Evolutionary conservation across 2,888 invertebrate genomes (phyloP), one percentile per base, ranked within the genome.

Genomic region (Acleris holmiana): DNA sequence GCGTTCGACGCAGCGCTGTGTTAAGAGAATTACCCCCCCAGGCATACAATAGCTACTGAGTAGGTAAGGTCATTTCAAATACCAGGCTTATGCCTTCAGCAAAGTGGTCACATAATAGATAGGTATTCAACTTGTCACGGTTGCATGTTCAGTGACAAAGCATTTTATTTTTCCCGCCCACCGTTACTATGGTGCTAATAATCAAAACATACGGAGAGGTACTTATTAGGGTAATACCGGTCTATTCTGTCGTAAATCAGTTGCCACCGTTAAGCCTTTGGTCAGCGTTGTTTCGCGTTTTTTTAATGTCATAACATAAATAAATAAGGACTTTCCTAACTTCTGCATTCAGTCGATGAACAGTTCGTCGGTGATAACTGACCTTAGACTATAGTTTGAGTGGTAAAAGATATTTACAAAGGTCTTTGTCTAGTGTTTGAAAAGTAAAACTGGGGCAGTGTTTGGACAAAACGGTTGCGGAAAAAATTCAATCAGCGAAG

Each of bases 371-470:
- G 67, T 63, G 56, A 19, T 17, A 13, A 19, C 41, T 18, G 29
- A 56, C 40, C 5, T 35, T 18, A 18, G 29, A 29, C 29, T 18
- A 5, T 17, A 18, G 6, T 29, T 35, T 6, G 18, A 44, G 44
- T 44, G 44, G 4, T 17, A 2, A 44, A 44, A 13, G 4, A 41
- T 15, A 15, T 13, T 58, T 59, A 29, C 18, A 60, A 50, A 35
- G 46, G 46, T 25, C 15, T 19, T 2, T 29, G n/a, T 18, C 4
- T 7, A 5, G 29, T 57, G 40, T 15, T 50, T 19, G 21, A 23
- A 50, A 58, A 63, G 76, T 77, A 85, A 93, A 93, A 83, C 94
- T 94, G 94, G 94, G 94, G 84, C 94, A 94, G 91, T 94, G 94
- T 83, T 93, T 94, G 86, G 93, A 94, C 86, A 93, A 94, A 84